Conservation (phyloP, 2,888 invertebrate genomes). For the Lochmaea capreae region DNA sequence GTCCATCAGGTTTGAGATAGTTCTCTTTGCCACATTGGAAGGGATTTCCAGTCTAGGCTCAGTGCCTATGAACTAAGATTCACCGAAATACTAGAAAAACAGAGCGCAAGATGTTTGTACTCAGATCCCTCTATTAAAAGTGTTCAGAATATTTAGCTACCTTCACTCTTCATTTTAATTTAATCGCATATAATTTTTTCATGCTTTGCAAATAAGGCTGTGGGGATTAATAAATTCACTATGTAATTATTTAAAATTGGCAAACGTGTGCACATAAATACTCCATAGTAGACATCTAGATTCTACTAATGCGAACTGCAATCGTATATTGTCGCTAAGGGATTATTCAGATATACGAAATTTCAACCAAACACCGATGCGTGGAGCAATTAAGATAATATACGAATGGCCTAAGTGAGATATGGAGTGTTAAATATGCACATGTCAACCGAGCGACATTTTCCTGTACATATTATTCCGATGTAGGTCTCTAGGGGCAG, state of each 20-base stretch:
- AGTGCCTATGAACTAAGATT: no score
- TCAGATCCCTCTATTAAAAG: no score
- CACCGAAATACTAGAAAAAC: no score
- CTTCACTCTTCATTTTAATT: no score
- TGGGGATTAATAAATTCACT: no score
- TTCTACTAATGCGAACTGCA: constrained; percentile 20
- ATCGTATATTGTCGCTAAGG: constrained; percentile 16
- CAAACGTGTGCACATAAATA: neutral
- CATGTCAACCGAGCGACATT: constrained; percentile 55
- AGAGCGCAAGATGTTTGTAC: no score
- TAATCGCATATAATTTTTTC: no score
- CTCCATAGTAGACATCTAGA: neutral
- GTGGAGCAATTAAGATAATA: constrained; percentile 55
- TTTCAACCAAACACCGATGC: constrained; percentile 40
- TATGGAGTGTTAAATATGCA: constrained; percentile 57
- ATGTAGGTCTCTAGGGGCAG: constrained; percentile 51
- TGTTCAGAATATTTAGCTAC: no score
- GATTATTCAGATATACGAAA: constrained; percentile 35
- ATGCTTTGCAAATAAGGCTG: no score
- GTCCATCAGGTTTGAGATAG: no score
- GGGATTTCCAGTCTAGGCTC: no score
- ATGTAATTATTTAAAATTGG: neutral
- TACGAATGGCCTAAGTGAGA: constrained; percentile 52
- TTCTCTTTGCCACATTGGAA: no score
- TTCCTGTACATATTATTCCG: constrained; percentile 57